Conservation (phyloP, 2,888 invertebrate genomes). For the Theristus sp. region DNA sequence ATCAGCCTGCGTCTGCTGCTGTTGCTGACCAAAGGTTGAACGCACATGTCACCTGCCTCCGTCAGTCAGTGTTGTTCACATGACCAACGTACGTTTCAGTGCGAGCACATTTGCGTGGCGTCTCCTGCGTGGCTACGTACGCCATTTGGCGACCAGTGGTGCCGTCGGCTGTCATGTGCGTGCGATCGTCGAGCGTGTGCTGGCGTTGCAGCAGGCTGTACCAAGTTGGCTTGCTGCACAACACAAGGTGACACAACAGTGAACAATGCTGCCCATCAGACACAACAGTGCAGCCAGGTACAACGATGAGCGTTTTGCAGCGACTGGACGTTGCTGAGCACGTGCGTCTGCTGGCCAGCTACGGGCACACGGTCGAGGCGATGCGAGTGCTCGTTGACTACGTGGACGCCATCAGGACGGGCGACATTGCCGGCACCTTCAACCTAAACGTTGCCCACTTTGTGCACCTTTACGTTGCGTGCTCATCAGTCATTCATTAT, state of each 20-base stretch:
- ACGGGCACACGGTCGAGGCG: not conserved
- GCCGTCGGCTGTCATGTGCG: not conserved
- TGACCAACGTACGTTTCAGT: too few species aligned
- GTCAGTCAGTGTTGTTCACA: too few species aligned
- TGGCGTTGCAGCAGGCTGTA: not conserved
- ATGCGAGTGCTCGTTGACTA: not conserved
- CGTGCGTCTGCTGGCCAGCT: not conserved
- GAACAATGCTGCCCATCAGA: too few species aligned
- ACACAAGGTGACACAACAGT: not conserved
- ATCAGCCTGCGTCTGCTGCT: too few species aligned
- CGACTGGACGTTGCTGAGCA: not conserved
- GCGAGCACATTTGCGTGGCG: not conserved
- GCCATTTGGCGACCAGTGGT: not conserved
- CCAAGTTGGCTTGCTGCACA: not conserved
- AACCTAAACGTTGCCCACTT: not conserved
- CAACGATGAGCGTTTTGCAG: too few species aligned
- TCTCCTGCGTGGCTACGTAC: not conserved
- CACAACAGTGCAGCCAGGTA: too few species aligned
- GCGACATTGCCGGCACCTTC: not conserved
- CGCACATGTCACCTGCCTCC: too few species aligned
- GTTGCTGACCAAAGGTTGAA: too few species aligned
- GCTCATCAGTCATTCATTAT: too few species aligned
- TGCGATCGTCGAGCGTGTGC: not conserved
- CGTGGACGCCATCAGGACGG: not conserved
- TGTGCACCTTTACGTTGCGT: too few species aligned